Evolutionary conservation across 1,140 invertebrate species (phyloP).

Genomic region (Drosophila seguyi): DNA sequence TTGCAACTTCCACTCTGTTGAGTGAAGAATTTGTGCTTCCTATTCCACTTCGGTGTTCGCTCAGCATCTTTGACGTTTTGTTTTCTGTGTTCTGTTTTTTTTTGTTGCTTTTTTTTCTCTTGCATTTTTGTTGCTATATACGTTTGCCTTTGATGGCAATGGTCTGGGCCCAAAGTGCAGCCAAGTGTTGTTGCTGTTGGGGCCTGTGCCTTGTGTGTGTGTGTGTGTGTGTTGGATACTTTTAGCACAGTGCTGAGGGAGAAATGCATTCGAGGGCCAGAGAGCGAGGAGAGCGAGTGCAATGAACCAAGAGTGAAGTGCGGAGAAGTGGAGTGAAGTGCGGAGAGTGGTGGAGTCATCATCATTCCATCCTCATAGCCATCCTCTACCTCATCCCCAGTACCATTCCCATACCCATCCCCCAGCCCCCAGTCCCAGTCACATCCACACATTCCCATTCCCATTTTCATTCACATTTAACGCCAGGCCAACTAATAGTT

Average conservation of each 20-base stretch:
- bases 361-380: slow-evolving; percentile 38
- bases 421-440: slow-evolving; percentile 26
- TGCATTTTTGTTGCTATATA: slow-evolving; percentile 25
- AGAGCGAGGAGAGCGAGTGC: slow-evolving; percentile 24
- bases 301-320: slow-evolving; percentile 49
- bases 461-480: slow-evolving; percentile 43
- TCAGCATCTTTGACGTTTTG: slow-evolving; percentile 45
- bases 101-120: slow-evolving; percentile 17
- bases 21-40: slow-evolving; percentile 43
- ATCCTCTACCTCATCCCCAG: slow-evolving; percentile 31
- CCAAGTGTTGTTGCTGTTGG: slow-evolving; percentile 34
- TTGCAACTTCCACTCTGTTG: slow-evolving; percentile 36
- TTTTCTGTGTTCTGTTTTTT: slow-evolving; percentile 6
- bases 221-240: slow-evolving; percentile 40
- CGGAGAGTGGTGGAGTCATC: slow-evolving; percentile 35
- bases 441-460: slow-evolving; percentile 43
- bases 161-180: slow-evolving; percentile 52
- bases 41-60: slow-evolving; percentile 22
- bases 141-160: slow-evolving; percentile 46
- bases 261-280: slow-evolving; percentile 9
- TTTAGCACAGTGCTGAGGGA: slow-evolving; percentile 44
- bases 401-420: background rate
- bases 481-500: slow-evolving; percentile 69
- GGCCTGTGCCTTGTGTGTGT: slow-evolving; percentile 7
- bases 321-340: slow-evolving; percentile 17